Evolutionary conservation across 1,140 invertebrate species (phyloP).

Genomic region (Stegodyphus mimosarum): DNA sequence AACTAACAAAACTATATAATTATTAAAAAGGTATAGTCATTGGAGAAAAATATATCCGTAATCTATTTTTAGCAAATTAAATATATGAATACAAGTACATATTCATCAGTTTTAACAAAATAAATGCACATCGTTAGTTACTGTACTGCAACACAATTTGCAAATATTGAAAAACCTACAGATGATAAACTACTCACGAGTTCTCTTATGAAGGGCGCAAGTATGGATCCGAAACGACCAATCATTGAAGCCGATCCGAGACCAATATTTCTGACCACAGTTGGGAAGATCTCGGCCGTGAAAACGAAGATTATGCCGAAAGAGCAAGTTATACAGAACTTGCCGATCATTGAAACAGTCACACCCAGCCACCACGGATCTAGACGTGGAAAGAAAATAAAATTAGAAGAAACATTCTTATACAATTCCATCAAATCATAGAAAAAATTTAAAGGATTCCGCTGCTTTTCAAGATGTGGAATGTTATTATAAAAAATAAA

Average conservation of each 20-base stretch:
- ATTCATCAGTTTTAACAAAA: no score
- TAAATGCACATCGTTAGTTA: no score
- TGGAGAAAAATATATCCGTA: no score
- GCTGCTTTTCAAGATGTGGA: background rate
- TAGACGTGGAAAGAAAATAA: slow-evolving; percentile 6
- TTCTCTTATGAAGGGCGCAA: slow-evolving; percentile 73
- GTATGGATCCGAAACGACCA: slow-evolving; percentile 80
- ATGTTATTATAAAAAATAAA: no score
- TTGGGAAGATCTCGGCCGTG: slow-evolving; percentile 89
- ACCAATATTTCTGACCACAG: slow-evolving; percentile 83
- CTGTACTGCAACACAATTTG: no score
- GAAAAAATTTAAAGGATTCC: background rate
- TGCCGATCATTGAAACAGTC: slow-evolving; percentile 78
- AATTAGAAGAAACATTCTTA: no score
- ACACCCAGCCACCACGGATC: slow-evolving; percentile 72
- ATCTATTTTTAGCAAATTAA: no score
- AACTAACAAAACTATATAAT: no score
- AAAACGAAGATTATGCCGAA: slow-evolving; percentile 92
- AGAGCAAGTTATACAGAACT: slow-evolving; percentile 84
- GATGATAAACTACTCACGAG: slow-evolving; percentile 63
- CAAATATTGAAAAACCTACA: no score
- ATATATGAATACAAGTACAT: no score
- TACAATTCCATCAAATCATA: background rate
- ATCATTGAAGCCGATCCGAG: slow-evolving; percentile 82
- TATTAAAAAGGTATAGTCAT: no score